phyloP scores from a whole-genome alignment of 1,140 invertebrate genomes.

The Sitodiplosis mosellana region DNA sequence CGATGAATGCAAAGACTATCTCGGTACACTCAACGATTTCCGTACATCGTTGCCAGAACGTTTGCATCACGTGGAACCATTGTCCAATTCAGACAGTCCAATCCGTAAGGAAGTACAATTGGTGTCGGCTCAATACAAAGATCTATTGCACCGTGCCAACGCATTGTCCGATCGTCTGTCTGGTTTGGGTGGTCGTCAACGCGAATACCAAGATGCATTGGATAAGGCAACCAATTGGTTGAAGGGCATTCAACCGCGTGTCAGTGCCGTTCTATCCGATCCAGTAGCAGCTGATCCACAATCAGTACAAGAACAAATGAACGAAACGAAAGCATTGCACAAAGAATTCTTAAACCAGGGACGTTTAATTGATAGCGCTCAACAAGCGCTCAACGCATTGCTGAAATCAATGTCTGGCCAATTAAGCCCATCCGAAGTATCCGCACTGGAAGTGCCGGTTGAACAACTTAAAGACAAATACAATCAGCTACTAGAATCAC shows the following conservation, averaged over 20 bases:
- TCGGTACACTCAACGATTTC: slow-evolving; percentile 66
- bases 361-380: slow-evolving; percentile 54
- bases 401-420: slow-evolving; percentile 61
- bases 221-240: slow-evolving; percentile 72
- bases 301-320: slow-evolving; percentile 71
- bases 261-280: slow-evolving; percentile 56
- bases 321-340: slow-evolving; percentile 63
- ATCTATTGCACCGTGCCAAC: slow-evolving; percentile 61
- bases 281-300: slow-evolving; percentile 69
- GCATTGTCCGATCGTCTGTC: slow-evolving; percentile 59
- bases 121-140: slow-evolving; percentile 51
- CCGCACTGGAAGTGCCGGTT: slow-evolving; percentile 60
- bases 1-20: slow-evolving; percentile 80
- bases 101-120: slow-evolving; percentile 50
- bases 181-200: slow-evolving; percentile 54
- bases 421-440: slow-evolving; percentile 53
- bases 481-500: slow-evolving; percentile 44
- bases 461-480: slow-evolving; percentile 60
- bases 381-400: slow-evolving; percentile 47
- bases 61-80: slow-evolving; percentile 51
- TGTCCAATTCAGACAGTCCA: slow-evolving; percentile 44
- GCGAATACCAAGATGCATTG: slow-evolving; percentile 64
- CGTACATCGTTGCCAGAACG: slow-evolving; percentile 61
- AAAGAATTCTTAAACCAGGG: slow-evolving; percentile 75
- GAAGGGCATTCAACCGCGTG: slow-evolving; percentile 58